phyloP scores from a whole-genome alignment of 2,797 vertebrate species.

The Protosalanx chinensis region DNA sequence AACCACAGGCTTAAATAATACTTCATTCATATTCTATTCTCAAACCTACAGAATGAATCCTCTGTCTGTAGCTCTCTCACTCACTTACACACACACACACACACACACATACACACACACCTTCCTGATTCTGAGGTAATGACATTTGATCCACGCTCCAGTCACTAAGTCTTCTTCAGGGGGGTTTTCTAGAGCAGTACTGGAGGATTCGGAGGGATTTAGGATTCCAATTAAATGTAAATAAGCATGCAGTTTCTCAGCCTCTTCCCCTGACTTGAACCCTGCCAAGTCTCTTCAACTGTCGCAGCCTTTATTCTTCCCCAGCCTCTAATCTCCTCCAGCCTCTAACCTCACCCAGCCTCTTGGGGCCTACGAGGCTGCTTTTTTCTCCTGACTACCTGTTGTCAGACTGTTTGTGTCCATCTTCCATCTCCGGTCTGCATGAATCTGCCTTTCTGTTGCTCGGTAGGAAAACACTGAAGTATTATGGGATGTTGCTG shows the following conservation, averaged over 20 bases:
- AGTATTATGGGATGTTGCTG: conserved; percentile 21
- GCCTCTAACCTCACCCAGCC: too few relatives aligned
- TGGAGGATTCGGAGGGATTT: conserved; percentile 34
- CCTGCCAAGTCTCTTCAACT: too few relatives aligned
- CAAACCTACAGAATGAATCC: too few relatives aligned
- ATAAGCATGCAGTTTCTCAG: conserved; percentile 27
- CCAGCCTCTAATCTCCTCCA: too few relatives aligned
- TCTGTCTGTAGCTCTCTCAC: background rate
- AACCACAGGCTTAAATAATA: too few relatives aligned
- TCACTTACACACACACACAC: conserved; percentile 19
- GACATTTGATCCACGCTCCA: conserved; percentile 25
- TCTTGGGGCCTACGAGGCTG: background rate
- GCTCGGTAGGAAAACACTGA: conserved; percentile 43
- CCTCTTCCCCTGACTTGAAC: too few relatives aligned
- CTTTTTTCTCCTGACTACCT: background rate
- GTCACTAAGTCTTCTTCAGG: conserved; percentile 16
- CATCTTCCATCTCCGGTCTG: too few relatives aligned
- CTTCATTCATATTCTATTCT: too few relatives aligned
- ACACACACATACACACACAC: conserved; percentile 12
- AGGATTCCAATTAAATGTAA: conserved; percentile 53
- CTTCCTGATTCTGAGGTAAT: conserved; percentile 38
- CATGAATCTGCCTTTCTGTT: conserved; percentile 22
- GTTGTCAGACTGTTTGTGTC: background rate
- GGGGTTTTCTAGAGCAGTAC: conserved; percentile 8
- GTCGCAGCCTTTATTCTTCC: too few relatives aligned